phyloP scores from a whole-genome alignment of 2,113 vertebrate genomes.

The Pterocles orientalis region DNA sequence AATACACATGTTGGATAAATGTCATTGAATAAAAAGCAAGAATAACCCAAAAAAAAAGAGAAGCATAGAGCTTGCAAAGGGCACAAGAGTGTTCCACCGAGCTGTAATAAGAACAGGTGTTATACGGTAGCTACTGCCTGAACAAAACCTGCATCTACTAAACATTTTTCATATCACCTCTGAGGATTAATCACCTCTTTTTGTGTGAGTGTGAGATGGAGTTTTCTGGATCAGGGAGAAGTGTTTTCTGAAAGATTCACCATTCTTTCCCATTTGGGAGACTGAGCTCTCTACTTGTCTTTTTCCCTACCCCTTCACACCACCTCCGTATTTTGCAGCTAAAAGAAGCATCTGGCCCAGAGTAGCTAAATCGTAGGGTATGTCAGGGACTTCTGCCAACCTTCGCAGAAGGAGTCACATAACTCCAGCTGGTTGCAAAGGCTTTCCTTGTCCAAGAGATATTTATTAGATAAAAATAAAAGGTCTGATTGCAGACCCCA shows the following conservation, averaged over 20 bases:
- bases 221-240: background rate
- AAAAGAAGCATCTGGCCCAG: conserved; percentile 42
- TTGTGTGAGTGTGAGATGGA: background rate
- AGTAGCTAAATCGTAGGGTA: background rate
- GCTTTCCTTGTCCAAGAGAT: conserved; percentile 5
- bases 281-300: background rate
- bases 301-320: background rate
- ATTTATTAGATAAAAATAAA: conserved; percentile 43
- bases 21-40: background rate
- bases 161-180: background rate
- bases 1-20: background rate
- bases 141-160: background rate
- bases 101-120: background rate
- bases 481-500: background rate
- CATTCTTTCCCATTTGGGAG: background rate
- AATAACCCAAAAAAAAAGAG: background rate
- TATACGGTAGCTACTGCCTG: background rate
- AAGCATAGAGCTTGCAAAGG: background rate
- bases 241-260: background rate
- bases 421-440: conserved; percentile 48
- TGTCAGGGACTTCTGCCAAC: conserved; percentile 45
- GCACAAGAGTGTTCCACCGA: background rate
- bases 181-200: background rate
- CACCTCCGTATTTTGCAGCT: conserved; percentile 35
- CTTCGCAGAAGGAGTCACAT: conserved; percentile 29